phyloP scores from a whole-genome alignment of 2,797 vertebrate species.

The Hydrophis major region DNA sequence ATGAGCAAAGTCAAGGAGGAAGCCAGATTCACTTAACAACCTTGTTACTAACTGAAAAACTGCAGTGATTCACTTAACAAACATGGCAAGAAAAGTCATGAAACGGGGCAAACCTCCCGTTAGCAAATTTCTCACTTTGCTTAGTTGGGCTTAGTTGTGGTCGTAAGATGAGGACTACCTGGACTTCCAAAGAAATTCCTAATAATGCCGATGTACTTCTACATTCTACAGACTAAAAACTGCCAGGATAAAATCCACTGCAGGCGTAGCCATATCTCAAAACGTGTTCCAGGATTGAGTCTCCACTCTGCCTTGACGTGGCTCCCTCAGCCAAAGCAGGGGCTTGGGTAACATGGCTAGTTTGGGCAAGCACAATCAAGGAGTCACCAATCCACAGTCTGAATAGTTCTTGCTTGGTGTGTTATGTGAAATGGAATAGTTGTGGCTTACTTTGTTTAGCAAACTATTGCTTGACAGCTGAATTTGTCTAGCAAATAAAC shows the following conservation, averaged over 20 bases:
- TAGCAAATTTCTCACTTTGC: neutral
- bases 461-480: neutral
- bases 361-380: neutral
- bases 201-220: neutral
- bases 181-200: neutral
- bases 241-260: neutral
- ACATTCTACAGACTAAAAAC: neutral
- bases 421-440: neutral
- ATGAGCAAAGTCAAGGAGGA: too few relatives aligned
- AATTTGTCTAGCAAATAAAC: neutral
- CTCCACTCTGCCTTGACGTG: neutral
- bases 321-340: neutral
- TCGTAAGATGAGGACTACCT: too few relatives aligned
- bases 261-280: neutral
- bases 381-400: neutral
- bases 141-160: neutral
- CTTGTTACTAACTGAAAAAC: neutral
- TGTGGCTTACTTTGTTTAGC: neutral
- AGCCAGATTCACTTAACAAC: neutral
- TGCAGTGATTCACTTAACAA: neutral
- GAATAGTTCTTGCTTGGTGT: neutral
- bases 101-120: neutral
- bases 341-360: neutral
- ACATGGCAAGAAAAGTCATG: too few relatives aligned
- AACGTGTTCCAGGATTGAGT: neutral